A percentile compares a stretch with the other conserved stretches of the same genome.
Conservation (phyloP, 2,888 invertebrate genomes). For the Steinernema carpocapsae region DNA sequence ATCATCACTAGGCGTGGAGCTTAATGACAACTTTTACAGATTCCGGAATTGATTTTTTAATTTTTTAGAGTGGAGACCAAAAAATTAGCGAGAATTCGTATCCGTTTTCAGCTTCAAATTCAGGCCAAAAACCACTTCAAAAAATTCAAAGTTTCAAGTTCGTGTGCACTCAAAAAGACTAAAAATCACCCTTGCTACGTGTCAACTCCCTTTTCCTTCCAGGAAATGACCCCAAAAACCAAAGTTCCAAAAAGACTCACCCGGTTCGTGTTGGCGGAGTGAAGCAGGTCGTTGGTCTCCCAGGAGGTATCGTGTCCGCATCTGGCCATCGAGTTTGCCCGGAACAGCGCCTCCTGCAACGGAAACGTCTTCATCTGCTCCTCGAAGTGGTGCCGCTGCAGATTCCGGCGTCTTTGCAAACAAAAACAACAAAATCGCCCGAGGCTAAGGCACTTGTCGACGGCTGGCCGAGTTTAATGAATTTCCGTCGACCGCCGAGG, state of each 20-base stretch:
- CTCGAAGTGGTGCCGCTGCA: neutral
- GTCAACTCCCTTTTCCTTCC: neutral
- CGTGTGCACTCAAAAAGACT: no score
- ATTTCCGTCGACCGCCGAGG: conserved; percentile 8
- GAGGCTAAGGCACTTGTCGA: neutral
- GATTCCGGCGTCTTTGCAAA: conserved; percentile 3
- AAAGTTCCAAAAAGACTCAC: conserved; percentile 6
- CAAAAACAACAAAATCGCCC: conserved; percentile 19
- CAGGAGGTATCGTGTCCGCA: conserved; percentile 34
- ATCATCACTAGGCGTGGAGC: neutral
- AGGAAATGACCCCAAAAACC: neutral
- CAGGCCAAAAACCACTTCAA: neutral
- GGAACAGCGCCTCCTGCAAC: conserved; percentile 34
- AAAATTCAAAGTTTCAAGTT: neutral
- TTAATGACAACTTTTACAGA: neutral
- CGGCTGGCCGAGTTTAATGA: conserved; percentile 15
- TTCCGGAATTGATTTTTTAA: neutral
- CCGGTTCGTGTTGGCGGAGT: conserved; percentile 32
- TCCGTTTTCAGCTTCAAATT: neutral
- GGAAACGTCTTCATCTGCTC: conserved; percentile 13
- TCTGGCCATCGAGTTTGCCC: conserved; percentile 23
- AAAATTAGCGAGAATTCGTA: neutral
- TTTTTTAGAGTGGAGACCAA: neutral
- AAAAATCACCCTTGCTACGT: neutral
- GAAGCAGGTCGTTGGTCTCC: conserved; percentile 31